Base-by-base conservation (phyloP, 2,113 vertebrate species). In the Gallinago undulata region DNA sequence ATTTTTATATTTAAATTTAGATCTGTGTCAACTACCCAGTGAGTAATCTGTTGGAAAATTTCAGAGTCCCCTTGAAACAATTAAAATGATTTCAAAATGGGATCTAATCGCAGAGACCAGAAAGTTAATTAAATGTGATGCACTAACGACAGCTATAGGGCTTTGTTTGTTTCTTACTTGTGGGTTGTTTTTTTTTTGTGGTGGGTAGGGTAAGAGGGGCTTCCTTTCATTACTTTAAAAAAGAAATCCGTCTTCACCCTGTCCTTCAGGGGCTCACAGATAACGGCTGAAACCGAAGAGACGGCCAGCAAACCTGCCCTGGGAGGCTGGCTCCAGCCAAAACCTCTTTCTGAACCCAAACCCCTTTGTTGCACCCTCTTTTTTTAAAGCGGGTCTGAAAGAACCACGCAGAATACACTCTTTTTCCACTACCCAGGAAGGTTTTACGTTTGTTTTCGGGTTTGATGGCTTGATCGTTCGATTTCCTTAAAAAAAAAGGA, bases 231-330 rank as follows among this genome's bases (percentile, higher is more conserved):
- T 33, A 22, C 62, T 47, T n/a, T 30, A 4, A 5, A 35, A n/a
- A 62, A n/a, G 50, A 86, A 94, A 86, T 13, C 50, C 60, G 47
- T 16, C 66, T 11, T 25, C 1, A 9, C 8, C 28, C 57, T 16
- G 6, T 57, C 47, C 57, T 7, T 2, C 2, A 0, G 37, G 2
- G 1, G 59, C 74, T 1, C 14, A 2, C 5, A 31, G 50, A 66
- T 1, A 63, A 12, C 11, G 9, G 7, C 14, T 0, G 70, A n/a
- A 47, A 28, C 35, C 1, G 1, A 1, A 2, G 57, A 19, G 57
- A 4, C 3, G 0, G 23, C 0, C 1, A 48, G 73, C 41, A 53
- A 47, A 55, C 8, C 70, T 17, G 41, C 5, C 45, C 9, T 11
- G 28, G 30, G 31, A 28, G 33, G 50, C 15, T 47, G 1, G 17